Percentiles rank a stretch among this genome's conserved stretches.
These are phyloP conservation scores for Aspidoscelis tigris DNA, from an alignment of 2,113 vertebrate genomes.

Conservation along the genomic window DNA sequence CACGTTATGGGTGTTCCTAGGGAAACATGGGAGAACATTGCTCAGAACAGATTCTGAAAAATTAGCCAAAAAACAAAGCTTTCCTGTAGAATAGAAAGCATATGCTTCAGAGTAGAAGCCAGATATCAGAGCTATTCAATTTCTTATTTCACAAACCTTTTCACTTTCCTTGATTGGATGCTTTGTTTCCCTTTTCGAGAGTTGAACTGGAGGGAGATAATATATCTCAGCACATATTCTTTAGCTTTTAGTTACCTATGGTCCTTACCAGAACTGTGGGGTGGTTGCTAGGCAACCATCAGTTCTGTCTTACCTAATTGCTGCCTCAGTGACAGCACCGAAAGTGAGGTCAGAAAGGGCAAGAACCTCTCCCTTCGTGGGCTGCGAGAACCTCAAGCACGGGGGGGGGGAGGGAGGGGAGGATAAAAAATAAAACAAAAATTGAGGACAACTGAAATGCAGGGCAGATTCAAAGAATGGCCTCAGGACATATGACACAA, in stretches of 20 bases:
- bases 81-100: constrained; percentile 17
- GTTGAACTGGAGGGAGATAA: background rate
- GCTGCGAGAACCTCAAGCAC: background rate
- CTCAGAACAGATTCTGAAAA: constrained; percentile 26
- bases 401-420: too few relatives aligned
- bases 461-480: background rate
- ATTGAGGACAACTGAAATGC: background rate
- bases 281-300: constrained; percentile 11
- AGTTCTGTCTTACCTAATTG: constrained; percentile 18
- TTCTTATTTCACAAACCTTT: background rate
- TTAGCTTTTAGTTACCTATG: background rate
- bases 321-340: background rate
- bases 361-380: background rate
- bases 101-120: background rate
- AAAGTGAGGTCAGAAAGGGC: constrained; percentile 21
- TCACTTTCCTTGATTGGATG: background rate
- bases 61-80: background rate
- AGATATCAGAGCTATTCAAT: background rate
- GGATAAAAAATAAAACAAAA: background rate
- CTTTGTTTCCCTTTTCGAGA: background rate
- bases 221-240: background rate
- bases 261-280: background rate
- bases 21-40: background rate
- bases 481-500: background rate
- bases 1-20: background rate